A percentile compares a stretch with the other conserved stretches of the same genome.
Evolutionary conservation across 2,888 invertebrate genomes (phyloP).

Genomic region (Xestia ashworthii): DNA sequence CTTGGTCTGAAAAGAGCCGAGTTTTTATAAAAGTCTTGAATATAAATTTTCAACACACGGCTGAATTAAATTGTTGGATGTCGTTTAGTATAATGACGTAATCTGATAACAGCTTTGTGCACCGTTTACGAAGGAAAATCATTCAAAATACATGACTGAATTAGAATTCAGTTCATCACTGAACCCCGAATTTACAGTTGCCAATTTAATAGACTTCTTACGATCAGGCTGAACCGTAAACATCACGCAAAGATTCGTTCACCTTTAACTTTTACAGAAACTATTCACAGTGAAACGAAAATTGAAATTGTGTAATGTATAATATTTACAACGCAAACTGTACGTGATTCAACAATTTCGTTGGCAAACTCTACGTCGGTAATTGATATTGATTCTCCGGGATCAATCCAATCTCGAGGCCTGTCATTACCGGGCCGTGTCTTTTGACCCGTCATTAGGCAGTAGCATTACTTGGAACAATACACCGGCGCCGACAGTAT

Average conservation of each 20-base stretch:
- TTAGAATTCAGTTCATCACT: constrained; percentile 34
- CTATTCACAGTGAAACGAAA: constrained; percentile 66
- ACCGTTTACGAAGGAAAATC: neutral
- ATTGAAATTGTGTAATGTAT: constrained; percentile 77
- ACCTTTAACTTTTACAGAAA: constrained; percentile 67
- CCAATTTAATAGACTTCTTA: constrained; percentile 48
- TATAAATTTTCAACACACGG: neutral
- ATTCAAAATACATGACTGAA: constrained; percentile 26
- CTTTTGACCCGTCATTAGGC: constrained; percentile 83
- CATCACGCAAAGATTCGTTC: constrained; percentile 64
- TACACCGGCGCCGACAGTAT: constrained; percentile 67
- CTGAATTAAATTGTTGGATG: neutral
- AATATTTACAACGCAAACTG: constrained; percentile 74
- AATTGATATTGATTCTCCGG: constrained; percentile 80
- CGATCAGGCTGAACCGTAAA: constrained; percentile 53
- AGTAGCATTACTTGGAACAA: constrained; percentile 72
- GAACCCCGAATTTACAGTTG: constrained; percentile 47
- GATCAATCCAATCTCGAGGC: constrained; percentile 76
- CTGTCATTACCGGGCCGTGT: constrained; percentile 86
- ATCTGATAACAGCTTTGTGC: neutral
- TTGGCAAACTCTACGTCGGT: constrained; percentile 65
- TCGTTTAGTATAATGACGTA: neutral
- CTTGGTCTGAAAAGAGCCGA: neutral
- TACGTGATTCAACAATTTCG: constrained; percentile 78
- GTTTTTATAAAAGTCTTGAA: neutral